A percentile compares a stretch with the other conserved stretches of the same genome.
These are phyloP conservation scores for Cataglyphis livida DNA, from an alignment of 2,888 invertebrate species.

Conservation along the genomic window DNA sequence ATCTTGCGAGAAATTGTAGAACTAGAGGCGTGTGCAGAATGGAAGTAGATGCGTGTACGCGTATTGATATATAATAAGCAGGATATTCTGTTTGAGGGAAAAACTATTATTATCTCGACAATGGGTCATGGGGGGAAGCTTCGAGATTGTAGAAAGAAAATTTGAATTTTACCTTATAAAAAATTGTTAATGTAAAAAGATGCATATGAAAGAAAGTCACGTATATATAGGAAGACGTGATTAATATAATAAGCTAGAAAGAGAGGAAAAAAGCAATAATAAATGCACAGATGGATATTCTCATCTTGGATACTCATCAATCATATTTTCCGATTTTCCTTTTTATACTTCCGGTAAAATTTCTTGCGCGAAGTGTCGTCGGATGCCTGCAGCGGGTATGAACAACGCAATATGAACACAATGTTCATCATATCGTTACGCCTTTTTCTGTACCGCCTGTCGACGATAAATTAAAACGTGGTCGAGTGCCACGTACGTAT, in stretches of 20 bases:
- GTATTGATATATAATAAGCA: conserved; percentile 35
- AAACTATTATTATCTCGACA: not conserved
- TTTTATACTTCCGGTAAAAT: conserved; percentile 45
- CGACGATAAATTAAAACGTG: conserved; percentile 64
- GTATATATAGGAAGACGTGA: not conserved
- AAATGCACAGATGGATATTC: conserved; percentile 10
- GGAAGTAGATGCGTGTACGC: not conserved
- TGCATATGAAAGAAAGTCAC: not conserved
- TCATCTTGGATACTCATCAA: not conserved
- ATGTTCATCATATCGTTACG: conserved; percentile 48
- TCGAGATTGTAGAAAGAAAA: not conserved
- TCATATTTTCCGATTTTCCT: conserved; percentile 42
- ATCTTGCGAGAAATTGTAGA: conserved; percentile 45
- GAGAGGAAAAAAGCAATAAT: not conserved
- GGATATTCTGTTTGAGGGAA: conserved; percentile 11
- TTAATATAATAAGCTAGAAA: conserved; percentile 2
- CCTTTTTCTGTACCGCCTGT: conserved; percentile 59
- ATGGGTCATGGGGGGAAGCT: not conserved
- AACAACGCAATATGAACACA: conserved; percentile 46
- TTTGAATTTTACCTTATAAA: not conserved
- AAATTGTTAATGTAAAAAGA: conserved; percentile 11
- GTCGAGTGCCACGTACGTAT: conserved; percentile 41
- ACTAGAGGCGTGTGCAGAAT: conserved; percentile 29
- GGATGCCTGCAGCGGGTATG: conserved; percentile 48
- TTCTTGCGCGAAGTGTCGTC: conserved; percentile 54